Evolutionary conservation across 2,888 invertebrate species (phyloP).

Genomic region (Tholera decimalis): DNA sequence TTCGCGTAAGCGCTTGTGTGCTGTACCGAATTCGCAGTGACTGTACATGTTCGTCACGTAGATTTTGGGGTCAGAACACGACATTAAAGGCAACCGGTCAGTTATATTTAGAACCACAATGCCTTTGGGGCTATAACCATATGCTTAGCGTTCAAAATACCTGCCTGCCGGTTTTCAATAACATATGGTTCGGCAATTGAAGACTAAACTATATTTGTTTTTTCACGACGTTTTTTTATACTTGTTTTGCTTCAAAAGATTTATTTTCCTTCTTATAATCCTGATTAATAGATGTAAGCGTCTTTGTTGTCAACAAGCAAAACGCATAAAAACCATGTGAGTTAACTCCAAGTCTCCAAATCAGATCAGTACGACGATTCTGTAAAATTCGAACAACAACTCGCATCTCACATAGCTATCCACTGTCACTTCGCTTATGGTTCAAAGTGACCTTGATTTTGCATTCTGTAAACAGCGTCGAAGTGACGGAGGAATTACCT

Average conservation of each 20-base stretch:
- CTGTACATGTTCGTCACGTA: constrained; percentile 80
- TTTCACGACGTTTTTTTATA: not conserved
- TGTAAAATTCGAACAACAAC: too few relatives aligned
- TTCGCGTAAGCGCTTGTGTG: constrained; percentile 81
- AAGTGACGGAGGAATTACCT: too few relatives aligned
- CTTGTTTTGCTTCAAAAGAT: not conserved
- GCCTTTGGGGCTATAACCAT: constrained; percentile 22
- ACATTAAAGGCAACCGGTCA: constrained; percentile 78
- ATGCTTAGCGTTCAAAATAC: constrained; percentile 15
- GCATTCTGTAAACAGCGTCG: too few relatives aligned
- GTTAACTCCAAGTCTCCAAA: constrained; percentile 60
- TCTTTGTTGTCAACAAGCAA: constrained; percentile 12
- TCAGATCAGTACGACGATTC: constrained; percentile 10
- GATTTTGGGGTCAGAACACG: constrained; percentile 81
- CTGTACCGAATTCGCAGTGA: constrained; percentile 67
- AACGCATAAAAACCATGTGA: constrained; percentile 19
- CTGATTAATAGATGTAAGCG: not conserved
- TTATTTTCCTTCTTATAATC: not conserved
- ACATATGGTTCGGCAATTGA: constrained; percentile 8
- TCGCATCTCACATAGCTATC: too few relatives aligned
- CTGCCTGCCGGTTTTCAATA: constrained; percentile 6
- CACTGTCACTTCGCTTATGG: too few relatives aligned
- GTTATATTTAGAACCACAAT: constrained; percentile 68
- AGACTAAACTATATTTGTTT: constrained; percentile 8
- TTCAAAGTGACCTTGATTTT: too few relatives aligned